These are phyloP conservation scores for Scylla paramamosain DNA, from an alignment of 1,140 invertebrate genomes.

Conservation along the genomic window DNA sequence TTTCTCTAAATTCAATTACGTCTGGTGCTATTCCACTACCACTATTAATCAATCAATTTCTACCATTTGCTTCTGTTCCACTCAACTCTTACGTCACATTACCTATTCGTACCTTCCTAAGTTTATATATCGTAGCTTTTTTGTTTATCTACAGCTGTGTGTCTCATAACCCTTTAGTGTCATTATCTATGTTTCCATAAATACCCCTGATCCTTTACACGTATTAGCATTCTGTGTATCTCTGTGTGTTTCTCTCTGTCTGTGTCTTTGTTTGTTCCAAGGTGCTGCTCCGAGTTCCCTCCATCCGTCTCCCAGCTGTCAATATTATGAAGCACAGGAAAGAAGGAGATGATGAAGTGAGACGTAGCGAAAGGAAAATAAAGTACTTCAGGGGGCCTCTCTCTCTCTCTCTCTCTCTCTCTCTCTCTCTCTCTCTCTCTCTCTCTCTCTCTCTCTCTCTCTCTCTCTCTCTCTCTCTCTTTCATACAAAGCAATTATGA, in stretches of 20 bases:
- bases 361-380: neutral
- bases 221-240: neutral
- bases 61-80: too few relatives aligned
- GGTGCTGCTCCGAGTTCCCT: neutral
- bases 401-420: conserved; percentile 18
- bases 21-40: too few relatives aligned
- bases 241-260: neutral
- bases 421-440: neutral
- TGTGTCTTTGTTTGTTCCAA: neutral
- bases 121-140: too few relatives aligned
- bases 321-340: neutral
- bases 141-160: too few relatives aligned
- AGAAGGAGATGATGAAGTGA: neutral
- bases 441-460: neutral
- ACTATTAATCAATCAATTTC: too few relatives aligned
- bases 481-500: neutral
- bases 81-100: too few relatives aligned
- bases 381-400: neutral
- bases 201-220: neutral
- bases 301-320: neutral
- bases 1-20: too few relatives aligned
- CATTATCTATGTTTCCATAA: neutral
- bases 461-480: neutral
- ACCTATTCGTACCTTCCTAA: too few relatives aligned
- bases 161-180: too few relatives aligned